A percentile compares a stretch with the other conserved stretches of the same genome.
phyloP scores from a whole-genome alignment of 1,140 invertebrate genomes.

The Vollenhovia emeryi region DNA sequence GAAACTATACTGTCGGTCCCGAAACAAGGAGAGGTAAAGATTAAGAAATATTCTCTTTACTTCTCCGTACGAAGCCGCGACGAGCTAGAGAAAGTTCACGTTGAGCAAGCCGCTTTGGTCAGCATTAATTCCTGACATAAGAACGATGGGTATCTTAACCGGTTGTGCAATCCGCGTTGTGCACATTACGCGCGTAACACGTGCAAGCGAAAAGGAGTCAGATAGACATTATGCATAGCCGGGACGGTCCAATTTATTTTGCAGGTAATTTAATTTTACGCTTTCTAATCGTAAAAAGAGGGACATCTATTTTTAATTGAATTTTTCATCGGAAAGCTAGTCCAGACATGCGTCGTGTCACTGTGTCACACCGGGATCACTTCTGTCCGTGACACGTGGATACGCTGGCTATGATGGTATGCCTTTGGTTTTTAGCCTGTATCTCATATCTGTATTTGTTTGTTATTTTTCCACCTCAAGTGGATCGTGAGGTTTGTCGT shows the following conservation, averaged over 20 bases:
- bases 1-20: not conserved
- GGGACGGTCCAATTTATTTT: not conserved
- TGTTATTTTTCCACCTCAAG: too few species aligned
- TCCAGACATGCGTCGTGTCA: too few species aligned
- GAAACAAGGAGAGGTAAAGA: not conserved
- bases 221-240: not conserved
- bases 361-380: too few species aligned
- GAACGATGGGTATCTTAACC: constrained; percentile 67
- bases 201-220: constrained; percentile 29
- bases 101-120: constrained; percentile 70
- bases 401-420: too few species aligned
- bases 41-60: not conserved
- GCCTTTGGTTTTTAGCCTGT: too few species aligned
- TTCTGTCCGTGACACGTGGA: too few species aligned
- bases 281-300: constrained; percentile 4
- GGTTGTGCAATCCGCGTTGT: constrained; percentile 65
- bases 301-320: not conserved
- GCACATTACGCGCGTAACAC: constrained; percentile 43
- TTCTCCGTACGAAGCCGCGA: constrained; percentile 41
- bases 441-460: too few species aligned
- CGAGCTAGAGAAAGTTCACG: constrained; percentile 70
- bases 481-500: too few species aligned
- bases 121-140: constrained; percentile 74
- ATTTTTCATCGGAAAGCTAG: not conserved
- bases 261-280: not conserved